Conservation (phyloP, 2,888 invertebrate genomes). For the Meteorus cinctellus region DNA sequence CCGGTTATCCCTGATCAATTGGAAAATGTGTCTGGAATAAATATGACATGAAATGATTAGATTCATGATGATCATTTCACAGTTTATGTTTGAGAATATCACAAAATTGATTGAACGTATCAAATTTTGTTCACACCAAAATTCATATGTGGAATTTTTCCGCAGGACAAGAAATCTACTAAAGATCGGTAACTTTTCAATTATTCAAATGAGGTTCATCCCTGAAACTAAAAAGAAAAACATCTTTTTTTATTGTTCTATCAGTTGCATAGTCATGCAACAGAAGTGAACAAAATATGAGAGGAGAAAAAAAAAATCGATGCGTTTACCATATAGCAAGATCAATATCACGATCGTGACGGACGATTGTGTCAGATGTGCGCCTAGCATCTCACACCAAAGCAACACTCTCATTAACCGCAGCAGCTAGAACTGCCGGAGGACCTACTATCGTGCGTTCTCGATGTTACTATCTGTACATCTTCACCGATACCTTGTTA, state of each 20-base stretch:
- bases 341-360: constrained; percentile 42
- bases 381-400: constrained; percentile 40
- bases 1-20: too few species aligned
- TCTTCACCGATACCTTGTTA: constrained; percentile 61
- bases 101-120: too few species aligned
- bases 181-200: too few species aligned
- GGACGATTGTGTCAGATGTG: constrained; percentile 49
- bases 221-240: background rate
- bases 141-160: too few species aligned
- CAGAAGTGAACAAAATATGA: background rate
- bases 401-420: constrained; percentile 52
- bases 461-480: constrained; percentile 32
- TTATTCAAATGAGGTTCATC: too few species aligned
- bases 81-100: too few species aligned
- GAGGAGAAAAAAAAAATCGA: background rate
- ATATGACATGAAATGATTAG: too few species aligned
- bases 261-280: constrained; percentile 6
- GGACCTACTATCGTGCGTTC: constrained; percentile 63
- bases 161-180: too few species aligned
- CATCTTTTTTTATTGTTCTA: background rate
- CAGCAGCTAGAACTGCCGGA: constrained; percentile 46
- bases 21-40: too few species aligned
- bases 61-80: too few species aligned
- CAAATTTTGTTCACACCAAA: too few species aligned
- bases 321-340: background rate